Conservation (phyloP, 1,140 invertebrate genomes). For the Belonocnema kinseyi region DNA sequence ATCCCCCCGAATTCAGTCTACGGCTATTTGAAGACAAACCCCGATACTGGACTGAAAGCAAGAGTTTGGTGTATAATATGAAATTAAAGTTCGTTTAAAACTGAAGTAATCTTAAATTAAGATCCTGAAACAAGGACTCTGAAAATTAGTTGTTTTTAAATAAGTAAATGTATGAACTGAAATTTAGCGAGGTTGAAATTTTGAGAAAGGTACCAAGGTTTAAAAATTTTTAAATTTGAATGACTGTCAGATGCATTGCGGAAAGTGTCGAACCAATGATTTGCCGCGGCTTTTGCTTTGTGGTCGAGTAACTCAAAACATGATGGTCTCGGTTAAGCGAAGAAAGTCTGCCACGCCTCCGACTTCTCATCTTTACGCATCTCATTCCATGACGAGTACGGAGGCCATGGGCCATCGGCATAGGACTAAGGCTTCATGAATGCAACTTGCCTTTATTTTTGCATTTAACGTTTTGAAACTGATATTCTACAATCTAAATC, state of each 20-base stretch:
- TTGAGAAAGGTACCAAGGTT: too few relatives aligned
- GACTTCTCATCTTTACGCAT: conserved; percentile 66
- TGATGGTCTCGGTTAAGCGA: conserved; percentile 33
- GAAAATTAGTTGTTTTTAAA: too few relatives aligned
- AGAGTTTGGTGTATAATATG: too few relatives aligned
- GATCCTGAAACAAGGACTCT: too few relatives aligned
- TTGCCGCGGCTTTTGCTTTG: conserved; percentile 60
- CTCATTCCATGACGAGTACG: conserved; percentile 57
- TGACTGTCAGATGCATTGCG: background rate
- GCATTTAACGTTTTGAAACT: conserved; percentile 2
- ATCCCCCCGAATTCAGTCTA: too few relatives aligned
- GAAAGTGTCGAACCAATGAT: conserved; percentile 52
- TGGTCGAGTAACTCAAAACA: conserved; percentile 43
- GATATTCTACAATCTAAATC: background rate
- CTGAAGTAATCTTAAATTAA: too few relatives aligned
- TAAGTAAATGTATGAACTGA: too few relatives aligned
- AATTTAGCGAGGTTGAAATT: too few relatives aligned
- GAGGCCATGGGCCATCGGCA: conserved; percentile 41
- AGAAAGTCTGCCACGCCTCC: conserved; percentile 57
- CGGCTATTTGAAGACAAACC: too few relatives aligned
- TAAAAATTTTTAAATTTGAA: too few relatives aligned
- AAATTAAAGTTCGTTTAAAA: too few relatives aligned
- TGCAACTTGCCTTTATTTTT: conserved; percentile 12
- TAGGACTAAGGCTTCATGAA: conserved; percentile 15
- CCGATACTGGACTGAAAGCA: too few relatives aligned